Base-by-base conservation (phyloP, 2,113 vertebrate species). In the Hiodon alosoides region DNA sequence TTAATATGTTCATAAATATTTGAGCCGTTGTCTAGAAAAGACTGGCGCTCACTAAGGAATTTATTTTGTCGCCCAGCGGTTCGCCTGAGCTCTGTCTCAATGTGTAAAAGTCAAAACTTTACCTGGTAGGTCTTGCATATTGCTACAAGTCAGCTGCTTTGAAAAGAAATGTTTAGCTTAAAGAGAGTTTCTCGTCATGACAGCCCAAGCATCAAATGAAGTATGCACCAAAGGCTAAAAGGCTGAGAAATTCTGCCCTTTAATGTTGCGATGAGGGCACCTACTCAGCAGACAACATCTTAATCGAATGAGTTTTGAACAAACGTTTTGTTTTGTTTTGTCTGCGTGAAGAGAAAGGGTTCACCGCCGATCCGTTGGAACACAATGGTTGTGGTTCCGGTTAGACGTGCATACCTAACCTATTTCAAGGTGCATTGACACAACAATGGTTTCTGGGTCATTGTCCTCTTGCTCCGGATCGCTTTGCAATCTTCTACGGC, bases 1-100 rank as follows among this genome's bases (percentile, higher is more conserved):
- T 80, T 78, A 85, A 81, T 68, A 89, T 81, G 81, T 79, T 87
- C 86, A 90, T 91, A 75, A 87, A 91, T 91, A 89, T 90, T 92
- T 90, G 75, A 92, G 86, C 82, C 85, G 81, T 76, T 81, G 82
- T 82, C 82, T 82, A 77, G 76, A 80, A 81, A 80, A 77, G 76
- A 80, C 81, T 77, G 64, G 66, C 70, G 79, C 78, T 82, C 76
- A 72, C 75, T 69, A 78, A 82, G 76, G 75, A 78, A 76, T 69
- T 75, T 67, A 67, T 67, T 75, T 75, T 47, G 65, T 71, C 60
- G 60, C 70, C 60, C 53, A 31, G 31, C 50, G 17, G 17, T 60
- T 50, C 73, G 11, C 59, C 7, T 16, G 46, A 58, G 69, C 54
- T 66, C 69, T 67, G 11, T 54, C 50, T 67, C 17, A 11, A 11